These are phyloP conservation scores for Molorchus minor DNA, from an alignment of 2,888 invertebrate genomes.

Conservation along the genomic window DNA sequence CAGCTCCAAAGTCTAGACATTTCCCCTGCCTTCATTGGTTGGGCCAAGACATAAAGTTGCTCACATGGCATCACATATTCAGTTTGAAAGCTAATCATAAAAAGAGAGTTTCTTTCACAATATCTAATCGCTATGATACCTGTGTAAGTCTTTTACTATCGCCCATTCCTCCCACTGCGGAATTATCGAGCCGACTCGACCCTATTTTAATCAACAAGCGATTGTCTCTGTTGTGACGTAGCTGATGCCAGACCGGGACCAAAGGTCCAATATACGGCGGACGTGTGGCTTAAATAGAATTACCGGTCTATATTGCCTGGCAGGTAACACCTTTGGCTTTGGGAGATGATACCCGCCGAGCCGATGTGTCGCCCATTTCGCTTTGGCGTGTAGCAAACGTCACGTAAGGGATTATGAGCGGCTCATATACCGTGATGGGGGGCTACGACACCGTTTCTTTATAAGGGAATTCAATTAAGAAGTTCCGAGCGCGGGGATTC, in stretches of 20 bases:
- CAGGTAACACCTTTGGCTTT: conserved; percentile 15
- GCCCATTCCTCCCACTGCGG: not conserved
- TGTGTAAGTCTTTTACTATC: no score
- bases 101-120: no score
- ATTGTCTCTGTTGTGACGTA: conserved; percentile 3
- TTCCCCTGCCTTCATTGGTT: no score
- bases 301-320: conserved; percentile 14
- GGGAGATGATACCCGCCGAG: conserved; percentile 2
- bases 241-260: not conserved
- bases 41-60: no score
- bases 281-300: conserved; percentile 9
- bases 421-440: conserved; percentile 2
- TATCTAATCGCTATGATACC: no score
- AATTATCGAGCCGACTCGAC: conserved; percentile 5
- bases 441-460: not conserved
- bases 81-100: no score
- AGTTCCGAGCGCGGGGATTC: no score
- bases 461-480: no score
- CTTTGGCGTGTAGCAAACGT: conserved; percentile 8
- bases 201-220: conserved; percentile 8
- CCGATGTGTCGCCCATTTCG: not conserved
- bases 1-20: no score
- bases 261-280: conserved; percentile 10
- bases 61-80: no score
- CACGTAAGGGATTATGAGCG: conserved; percentile 7